phyloP scores from a whole-genome alignment of 1,140 invertebrate genomes.

The Rhopalosiphum maidis region DNA sequence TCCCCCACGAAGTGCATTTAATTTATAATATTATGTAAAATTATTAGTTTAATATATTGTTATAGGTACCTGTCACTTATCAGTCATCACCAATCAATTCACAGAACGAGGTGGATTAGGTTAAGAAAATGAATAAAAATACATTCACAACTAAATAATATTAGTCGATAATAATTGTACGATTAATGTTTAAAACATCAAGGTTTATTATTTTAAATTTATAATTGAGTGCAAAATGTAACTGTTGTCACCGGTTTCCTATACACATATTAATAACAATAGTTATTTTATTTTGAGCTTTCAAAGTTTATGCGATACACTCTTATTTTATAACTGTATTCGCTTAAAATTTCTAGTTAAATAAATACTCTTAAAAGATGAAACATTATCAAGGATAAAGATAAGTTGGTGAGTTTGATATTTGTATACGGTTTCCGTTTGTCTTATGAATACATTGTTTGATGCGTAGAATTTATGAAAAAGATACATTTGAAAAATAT shows the following conservation, averaged over 20 bases:
- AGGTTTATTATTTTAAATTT: neutral
- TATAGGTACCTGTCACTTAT: neutral
- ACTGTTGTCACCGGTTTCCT: neutral
- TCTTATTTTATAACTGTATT: neutral
- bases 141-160: neutral
- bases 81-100: neutral
- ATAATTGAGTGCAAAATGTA: neutral
- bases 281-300: neutral
- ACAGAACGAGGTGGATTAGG: neutral
- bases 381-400: neutral
- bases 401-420: neutral
- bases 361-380: neutral
- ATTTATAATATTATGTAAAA: conserved; percentile 22
- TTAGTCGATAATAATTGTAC: neutral
- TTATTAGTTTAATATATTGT: neutral
- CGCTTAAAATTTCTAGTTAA: neutral
- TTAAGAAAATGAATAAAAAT: neutral
- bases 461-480: neutral
- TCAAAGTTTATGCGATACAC: neutral
- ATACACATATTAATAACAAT: neutral
- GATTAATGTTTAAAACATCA: too few species aligned
- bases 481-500: neutral
- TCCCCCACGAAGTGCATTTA: neutral
- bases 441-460: neutral
- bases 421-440: neutral